Evolutionary conservation across 92 coral and sea anemone species (phyloP).

Genomic region (Meandrina meandrites): DNA sequence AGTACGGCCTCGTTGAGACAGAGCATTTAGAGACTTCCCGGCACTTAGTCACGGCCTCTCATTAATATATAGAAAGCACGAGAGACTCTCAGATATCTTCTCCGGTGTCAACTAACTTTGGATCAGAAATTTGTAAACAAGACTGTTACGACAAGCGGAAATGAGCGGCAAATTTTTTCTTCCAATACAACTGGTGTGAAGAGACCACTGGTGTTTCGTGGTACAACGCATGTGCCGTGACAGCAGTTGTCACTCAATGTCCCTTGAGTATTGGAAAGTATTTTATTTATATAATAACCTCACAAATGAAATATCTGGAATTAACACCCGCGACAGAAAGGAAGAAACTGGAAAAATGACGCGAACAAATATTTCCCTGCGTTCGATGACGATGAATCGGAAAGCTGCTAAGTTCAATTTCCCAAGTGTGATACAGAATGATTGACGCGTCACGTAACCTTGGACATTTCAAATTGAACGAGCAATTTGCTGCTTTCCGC

Average conservation of each 20-base stretch:
- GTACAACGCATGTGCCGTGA: slow-evolving; percentile 53
- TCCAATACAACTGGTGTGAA: slow-evolving; percentile 11
- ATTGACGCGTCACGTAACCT: slow-evolving; percentile 31
- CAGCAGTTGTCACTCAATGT: slow-evolving; percentile 3
- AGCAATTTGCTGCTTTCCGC: not conserved
- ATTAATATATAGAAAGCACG: not conserved
- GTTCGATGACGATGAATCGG: not conserved
- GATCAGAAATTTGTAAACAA: slow-evolving; percentile 36
- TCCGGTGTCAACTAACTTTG: slow-evolving; percentile 12
- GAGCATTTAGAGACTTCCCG: not conserved
- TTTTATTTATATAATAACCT: not conserved
- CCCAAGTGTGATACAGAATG: not conserved
- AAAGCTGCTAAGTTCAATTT: not conserved
- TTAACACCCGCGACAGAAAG: not conserved
- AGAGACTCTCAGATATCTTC: not conserved
- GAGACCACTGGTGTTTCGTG: not conserved
- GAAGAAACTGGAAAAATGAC: not conserved
- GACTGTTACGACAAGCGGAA: slow-evolving; percentile 15
- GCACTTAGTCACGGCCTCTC: not conserved
- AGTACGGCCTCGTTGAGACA: not conserved
- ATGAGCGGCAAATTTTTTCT: slow-evolving; percentile 23
- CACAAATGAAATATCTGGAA: slow-evolving; percentile 10
- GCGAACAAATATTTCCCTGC: not conserved
- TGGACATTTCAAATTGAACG: not conserved
- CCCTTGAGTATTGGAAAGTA: slow-evolving; percentile 44